Conservation (phyloP, 2,113 vertebrate genomes). For the Hydrolagus affinis region DNA sequence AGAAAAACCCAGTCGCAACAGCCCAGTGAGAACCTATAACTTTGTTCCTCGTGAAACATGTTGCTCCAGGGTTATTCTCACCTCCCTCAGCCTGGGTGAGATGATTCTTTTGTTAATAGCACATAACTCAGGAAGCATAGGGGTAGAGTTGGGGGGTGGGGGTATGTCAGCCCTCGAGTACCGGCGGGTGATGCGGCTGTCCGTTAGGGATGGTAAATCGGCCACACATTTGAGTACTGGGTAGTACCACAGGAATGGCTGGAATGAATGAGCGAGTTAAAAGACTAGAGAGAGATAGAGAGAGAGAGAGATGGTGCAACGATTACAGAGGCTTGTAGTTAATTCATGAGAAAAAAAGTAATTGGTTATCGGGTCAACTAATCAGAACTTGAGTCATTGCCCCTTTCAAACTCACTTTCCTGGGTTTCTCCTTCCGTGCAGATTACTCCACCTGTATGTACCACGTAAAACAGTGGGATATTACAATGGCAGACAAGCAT, state of each 20-base stretch:
- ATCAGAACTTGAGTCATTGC: background rate
- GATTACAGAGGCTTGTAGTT: background rate
- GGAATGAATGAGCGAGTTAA: constrained; percentile 7
- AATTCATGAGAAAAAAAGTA: background rate
- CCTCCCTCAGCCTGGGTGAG: background rate
- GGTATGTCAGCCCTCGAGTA: background rate
- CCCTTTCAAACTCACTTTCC: constrained; percentile 26
- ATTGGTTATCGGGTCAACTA: constrained; percentile 1
- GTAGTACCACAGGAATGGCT: background rate
- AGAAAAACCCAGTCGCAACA: constrained; percentile 3
- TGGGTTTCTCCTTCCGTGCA: constrained; percentile 5
- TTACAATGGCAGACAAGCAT: constrained; percentile 1
- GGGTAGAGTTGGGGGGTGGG: too few relatives aligned
- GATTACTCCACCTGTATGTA: constrained; percentile 29
- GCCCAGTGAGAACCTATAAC: background rate
- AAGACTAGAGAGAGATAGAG: background rate
- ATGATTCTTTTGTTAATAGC: constrained; percentile 12
- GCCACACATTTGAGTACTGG: background rate
- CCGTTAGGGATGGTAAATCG: background rate
- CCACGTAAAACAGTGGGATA: constrained; percentile 12
- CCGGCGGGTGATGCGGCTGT: background rate
- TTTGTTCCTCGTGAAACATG: background rate
- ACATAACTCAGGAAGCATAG: background rate
- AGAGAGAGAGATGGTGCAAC: background rate
- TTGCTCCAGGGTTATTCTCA: background rate